Conservation (phyloP, 2,888 invertebrate genomes). For the Agapetus fuscipes region DNA sequence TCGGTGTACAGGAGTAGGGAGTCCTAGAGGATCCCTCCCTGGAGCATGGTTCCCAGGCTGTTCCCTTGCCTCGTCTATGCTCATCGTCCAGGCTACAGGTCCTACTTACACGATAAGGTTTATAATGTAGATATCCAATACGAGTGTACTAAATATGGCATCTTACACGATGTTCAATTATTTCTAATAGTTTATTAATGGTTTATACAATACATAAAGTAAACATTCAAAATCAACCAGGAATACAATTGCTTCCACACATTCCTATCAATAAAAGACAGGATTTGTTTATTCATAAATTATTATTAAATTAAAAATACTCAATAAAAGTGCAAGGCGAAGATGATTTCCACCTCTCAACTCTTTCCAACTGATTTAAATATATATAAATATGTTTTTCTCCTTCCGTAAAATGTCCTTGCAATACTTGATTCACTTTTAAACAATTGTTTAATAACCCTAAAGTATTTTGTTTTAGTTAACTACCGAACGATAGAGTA, state of each 20-base stretch:
- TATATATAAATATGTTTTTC: too few species aligned
- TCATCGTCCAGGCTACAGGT: conserved; percentile 10
- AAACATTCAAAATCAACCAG: conserved; percentile 18
- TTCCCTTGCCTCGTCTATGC: too few species aligned
- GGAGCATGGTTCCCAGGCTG: too few species aligned
- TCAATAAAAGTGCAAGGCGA: too few species aligned
- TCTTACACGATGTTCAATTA: conserved; percentile 16
- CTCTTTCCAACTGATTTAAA: too few species aligned
- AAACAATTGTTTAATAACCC: conserved; percentile 12
- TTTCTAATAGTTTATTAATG: conserved; percentile 11
- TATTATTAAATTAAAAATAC: not conserved
- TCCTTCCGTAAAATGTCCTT: too few species aligned
- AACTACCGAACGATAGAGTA: conserved; percentile 11
- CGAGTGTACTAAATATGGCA: conserved; percentile 20
- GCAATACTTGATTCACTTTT: not conserved
- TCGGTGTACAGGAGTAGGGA: too few species aligned
- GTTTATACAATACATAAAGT: conserved; percentile 18
- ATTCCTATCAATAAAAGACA: not conserved
- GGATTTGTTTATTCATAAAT: not conserved
- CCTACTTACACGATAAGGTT: conserved; percentile 12
- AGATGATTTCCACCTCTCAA: too few species aligned
- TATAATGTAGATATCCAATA: conserved; percentile 12
- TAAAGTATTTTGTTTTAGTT: conserved; percentile 10
- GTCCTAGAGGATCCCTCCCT: too few species aligned
- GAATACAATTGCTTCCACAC: conserved; percentile 12